Percentiles rank a stretch among this genome's conserved stretches.
Conservation (phyloP, 2,797 vertebrate genomes). For the Cossypha niveicapilla region DNA sequence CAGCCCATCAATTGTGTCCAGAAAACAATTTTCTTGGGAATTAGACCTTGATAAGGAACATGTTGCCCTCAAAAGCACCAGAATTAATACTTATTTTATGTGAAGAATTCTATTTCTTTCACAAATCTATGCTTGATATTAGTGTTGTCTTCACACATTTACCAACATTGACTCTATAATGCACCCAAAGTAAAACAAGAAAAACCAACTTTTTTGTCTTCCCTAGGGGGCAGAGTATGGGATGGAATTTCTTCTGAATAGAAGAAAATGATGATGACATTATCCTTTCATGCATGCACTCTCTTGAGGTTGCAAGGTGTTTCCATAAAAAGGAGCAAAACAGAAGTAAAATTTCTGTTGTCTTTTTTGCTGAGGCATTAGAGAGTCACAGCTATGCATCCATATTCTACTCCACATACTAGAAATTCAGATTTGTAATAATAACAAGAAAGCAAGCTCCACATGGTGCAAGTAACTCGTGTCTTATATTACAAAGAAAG, state of each 20-base stretch:
- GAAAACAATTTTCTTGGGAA: neutral
- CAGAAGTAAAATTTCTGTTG: neutral
- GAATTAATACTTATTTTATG: neutral
- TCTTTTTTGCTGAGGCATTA: neutral
- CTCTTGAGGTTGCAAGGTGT: neutral
- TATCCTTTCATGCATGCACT: neutral
- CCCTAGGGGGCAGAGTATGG: accelerated
- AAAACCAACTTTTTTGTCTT: neutral
- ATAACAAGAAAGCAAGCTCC: neutral
- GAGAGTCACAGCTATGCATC: neutral
- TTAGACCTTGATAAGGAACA: neutral
- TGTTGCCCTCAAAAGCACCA: neutral
- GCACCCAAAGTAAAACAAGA: neutral
- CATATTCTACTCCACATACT: neutral
- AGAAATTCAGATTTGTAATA: neutral
- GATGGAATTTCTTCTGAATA: neutral
- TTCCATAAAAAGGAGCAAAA: neutral
- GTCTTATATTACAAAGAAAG: neutral
- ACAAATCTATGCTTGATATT: neutral
- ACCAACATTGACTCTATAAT: neutral
- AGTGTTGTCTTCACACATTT: neutral
- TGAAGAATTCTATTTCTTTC: neutral
- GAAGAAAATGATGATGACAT: neutral
- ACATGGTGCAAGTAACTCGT: neutral
- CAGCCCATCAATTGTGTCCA: neutral